Conservation (phyloP, 1,140 invertebrate species). For the Rhysida immarginata region DNA sequence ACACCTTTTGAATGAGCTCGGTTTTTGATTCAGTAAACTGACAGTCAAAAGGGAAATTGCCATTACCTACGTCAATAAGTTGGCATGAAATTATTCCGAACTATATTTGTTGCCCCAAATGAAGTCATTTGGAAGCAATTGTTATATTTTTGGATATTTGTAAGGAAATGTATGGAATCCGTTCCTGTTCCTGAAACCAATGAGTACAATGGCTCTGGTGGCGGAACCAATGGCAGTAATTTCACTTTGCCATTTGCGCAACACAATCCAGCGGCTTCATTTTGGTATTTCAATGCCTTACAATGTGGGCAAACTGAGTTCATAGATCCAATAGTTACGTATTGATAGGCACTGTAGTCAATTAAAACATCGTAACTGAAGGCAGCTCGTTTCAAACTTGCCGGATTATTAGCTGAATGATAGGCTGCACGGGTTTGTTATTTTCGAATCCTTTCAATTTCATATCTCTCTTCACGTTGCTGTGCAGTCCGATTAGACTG, state of each 20-base stretch:
- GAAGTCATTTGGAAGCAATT: constrained; percentile 28
- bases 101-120: constrained; percentile 20
- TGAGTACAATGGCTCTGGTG: constrained; percentile 17
- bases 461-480: no score
- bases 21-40: no score
- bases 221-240: constrained; percentile 19
- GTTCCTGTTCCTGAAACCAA: constrained; percentile 14
- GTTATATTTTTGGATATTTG: constrained; percentile 26
- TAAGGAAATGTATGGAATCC: constrained; percentile 27
- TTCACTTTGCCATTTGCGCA: constrained; percentile 26
- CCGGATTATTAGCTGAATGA: no score
- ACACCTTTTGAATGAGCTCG: no score
- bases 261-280: constrained; percentile 28
- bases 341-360: no score
- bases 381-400: no score
- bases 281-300: constrained; percentile 27
- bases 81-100: neutral
- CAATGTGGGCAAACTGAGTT: constrained; percentile 16
- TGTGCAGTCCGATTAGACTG: no score
- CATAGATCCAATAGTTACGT: neutral
- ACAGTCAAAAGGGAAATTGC: no score
- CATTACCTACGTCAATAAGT: no score
- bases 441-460: no score
- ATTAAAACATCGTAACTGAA: no score
- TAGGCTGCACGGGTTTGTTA: no score